Evolutionary conservation across 2,113 vertebrate genomes (phyloP).

Genomic region (Dolichotis patagonum): DNA sequence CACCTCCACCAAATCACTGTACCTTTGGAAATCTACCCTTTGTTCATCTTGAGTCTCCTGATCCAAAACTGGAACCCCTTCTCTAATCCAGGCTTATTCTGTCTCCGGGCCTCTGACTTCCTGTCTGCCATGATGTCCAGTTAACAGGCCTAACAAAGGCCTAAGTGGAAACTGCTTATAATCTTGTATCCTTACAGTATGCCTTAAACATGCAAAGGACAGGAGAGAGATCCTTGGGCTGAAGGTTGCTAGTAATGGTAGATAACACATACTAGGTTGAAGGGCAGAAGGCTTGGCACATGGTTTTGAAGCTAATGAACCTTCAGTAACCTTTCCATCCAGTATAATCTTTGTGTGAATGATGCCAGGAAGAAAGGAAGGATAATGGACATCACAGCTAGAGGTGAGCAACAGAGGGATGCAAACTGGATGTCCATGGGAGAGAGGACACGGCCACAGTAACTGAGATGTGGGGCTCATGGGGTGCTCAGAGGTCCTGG

Average conservation of each 20-base stretch:
- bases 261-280: neutral
- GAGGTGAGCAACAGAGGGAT: neutral
- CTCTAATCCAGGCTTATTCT: neutral
- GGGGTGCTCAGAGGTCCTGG: neutral
- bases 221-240: neutral
- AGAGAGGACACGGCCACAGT: neutral
- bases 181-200: neutral
- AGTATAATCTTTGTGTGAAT: neutral
- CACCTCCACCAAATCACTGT: neutral
- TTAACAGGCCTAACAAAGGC: neutral
- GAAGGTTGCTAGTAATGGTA: neutral
- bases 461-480: fast-evolving
- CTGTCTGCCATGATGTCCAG: neutral
- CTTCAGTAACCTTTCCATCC: neutral
- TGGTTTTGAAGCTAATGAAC: neutral
- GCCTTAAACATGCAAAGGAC: neutral
- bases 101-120: neutral
- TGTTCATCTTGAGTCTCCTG: neutral
- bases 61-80: neutral
- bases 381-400: fast-evolving
- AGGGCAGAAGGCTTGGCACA: neutral
- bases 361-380: neutral
- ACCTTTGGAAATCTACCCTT: neutral
- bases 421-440: neutral
- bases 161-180: neutral